Conservation (phyloP, 1,140 invertebrate genomes). For the Leptopilina boulardi region DNA sequence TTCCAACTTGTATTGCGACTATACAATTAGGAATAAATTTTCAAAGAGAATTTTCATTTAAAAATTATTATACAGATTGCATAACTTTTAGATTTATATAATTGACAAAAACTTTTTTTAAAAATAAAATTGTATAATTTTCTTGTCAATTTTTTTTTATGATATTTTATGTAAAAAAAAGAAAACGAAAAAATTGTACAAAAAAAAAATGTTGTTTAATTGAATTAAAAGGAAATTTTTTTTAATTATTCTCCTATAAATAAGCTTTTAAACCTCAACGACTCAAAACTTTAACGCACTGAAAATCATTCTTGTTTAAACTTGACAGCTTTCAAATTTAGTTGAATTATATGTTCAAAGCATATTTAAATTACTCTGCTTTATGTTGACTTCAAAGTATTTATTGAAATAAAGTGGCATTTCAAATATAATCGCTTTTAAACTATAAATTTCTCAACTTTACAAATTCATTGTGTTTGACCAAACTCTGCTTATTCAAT, state of each 20-base stretch:
- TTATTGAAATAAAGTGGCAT: conserved; percentile 8
- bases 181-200: no score
- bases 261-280: neutral
- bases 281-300: neutral
- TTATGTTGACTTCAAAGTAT: neutral
- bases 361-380: conserved; percentile 17
- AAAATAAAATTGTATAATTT: no score
- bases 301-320: conserved; percentile 10
- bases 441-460: neutral
- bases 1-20: conserved; percentile 27
- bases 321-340: neutral
- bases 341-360: neutral
- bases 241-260: neutral
- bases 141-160: no score
- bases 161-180: no score
- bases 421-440: neutral
- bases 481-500: neutral
- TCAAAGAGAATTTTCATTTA: neutral
- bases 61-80: neutral
- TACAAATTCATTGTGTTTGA: neutral
- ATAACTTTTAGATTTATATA: neutral
- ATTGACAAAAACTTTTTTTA: no score
- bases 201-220: no score
- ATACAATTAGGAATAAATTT: neutral
- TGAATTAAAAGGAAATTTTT: no score